Evolutionary conservation across 2,888 invertebrate genomes (phyloP).

Genomic region (Charanyca ferruginea): DNA sequence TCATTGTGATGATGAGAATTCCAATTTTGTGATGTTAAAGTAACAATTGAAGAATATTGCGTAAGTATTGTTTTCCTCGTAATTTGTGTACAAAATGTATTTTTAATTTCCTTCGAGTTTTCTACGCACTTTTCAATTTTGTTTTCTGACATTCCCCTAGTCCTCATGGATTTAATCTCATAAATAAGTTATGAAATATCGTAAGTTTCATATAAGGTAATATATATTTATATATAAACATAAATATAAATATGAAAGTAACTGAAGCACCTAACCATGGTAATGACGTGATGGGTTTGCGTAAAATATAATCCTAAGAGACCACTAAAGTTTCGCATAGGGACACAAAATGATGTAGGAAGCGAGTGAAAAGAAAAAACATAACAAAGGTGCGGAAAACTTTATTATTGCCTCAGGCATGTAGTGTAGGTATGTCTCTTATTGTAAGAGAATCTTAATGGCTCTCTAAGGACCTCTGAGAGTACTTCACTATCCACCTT

Average conservation of each 20-base stretch:
- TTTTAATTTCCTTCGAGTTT: conserved; percentile 10
- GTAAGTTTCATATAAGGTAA: no score
- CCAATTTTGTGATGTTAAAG: conserved; percentile 65
- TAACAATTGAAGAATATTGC: conserved; percentile 53
- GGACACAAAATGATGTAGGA: conserved; percentile 2
- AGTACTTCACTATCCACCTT: conserved; percentile 50
- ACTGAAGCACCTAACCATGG: not conserved
- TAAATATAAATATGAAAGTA: not conserved
- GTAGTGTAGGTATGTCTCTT: conserved; percentile 28
- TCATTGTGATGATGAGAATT: conserved; percentile 66
- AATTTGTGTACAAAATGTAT: conserved; percentile 26
- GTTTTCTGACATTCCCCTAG: not conserved
- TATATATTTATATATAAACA: no score
- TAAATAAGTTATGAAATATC: not conserved
- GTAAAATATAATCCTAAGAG: conserved; percentile 9
- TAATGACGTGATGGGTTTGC: conserved; percentile 4
- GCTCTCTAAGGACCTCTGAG: conserved; percentile 38
- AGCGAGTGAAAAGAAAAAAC: conserved; percentile 7
- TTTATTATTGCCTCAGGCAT: conserved; percentile 9
- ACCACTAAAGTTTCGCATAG: not conserved
- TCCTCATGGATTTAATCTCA: not conserved
- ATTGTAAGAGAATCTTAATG: conserved; percentile 45
- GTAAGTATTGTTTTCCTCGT: conserved; percentile 64
- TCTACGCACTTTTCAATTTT: not conserved
- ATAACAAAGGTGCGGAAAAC: conserved; percentile 9